These are phyloP conservation scores for Hartigia nigra DNA, from an alignment of 2,888 invertebrate genomes.

Conservation along the genomic window DNA sequence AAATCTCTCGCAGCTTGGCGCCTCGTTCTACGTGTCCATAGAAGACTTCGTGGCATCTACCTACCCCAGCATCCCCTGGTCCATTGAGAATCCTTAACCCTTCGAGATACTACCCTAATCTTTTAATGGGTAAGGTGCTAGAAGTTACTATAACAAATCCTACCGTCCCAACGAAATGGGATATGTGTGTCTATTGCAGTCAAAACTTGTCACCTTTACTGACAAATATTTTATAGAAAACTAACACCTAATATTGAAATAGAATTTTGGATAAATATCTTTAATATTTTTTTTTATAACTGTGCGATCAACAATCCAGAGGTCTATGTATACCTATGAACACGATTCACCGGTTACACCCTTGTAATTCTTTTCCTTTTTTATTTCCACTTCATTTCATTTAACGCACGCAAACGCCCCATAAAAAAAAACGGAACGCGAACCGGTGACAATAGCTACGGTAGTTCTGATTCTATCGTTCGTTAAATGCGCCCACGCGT, in stretches of 20 bases:
- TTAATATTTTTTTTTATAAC: neutral
- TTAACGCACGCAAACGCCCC: neutral
- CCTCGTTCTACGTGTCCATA: constrained; percentile 3
- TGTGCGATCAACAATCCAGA: neutral
- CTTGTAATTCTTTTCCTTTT: neutral
- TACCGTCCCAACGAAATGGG: neutral
- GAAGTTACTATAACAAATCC: constrained; percentile 12
- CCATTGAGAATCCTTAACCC: constrained; percentile 13
- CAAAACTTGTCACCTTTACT: neutral
- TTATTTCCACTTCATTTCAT: neutral
- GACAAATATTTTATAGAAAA: neutral
- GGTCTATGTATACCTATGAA: neutral
- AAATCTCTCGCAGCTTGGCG: constrained; percentile 19
- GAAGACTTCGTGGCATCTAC: neutral
- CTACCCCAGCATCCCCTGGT: neutral
- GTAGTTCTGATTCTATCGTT: constrained; percentile 34
- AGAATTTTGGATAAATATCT: too few relatives aligned
- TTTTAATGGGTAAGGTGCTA: constrained; percentile 19
- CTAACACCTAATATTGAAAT: too few relatives aligned
- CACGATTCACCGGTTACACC: neutral
- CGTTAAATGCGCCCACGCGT: constrained; percentile 36
- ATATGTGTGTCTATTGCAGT: neutral
- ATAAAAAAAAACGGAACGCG: neutral
- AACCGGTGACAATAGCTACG: neutral
- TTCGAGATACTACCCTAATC: constrained; percentile 23